Evolutionary conservation across 2,888 invertebrate genomes (phyloP).

Genomic region (Tridacna gigas): DNA sequence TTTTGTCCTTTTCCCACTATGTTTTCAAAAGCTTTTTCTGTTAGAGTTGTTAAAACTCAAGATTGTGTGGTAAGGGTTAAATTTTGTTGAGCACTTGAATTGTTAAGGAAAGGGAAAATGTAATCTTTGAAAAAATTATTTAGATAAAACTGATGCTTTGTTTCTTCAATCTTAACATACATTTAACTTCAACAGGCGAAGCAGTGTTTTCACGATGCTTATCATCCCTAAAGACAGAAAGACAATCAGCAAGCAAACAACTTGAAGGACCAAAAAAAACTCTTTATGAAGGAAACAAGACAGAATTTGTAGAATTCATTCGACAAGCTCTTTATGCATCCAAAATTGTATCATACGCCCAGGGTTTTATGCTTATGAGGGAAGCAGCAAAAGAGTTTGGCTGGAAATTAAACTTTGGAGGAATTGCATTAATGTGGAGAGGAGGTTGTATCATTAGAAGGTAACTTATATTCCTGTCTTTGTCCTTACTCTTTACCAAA

Average conservation of each 20-base stretch:
- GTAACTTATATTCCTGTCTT: constrained; percentile 80
- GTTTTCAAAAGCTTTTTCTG: not conserved
- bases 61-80: not conserved
- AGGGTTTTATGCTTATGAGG: constrained; percentile 95
- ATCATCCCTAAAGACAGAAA: constrained; percentile 95
- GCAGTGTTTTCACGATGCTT: constrained; percentile 98
- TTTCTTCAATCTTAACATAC: too few species aligned
- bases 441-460: constrained; percentile 99
- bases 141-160: too few species aligned
- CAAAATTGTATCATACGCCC: constrained; percentile 99
- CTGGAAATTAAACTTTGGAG: constrained; percentile 98
- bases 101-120: too few species aligned
- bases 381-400: constrained; percentile 95
- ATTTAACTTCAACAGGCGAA: constrained; percentile 88
- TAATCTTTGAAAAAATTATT: too few species aligned
- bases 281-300: constrained; percentile 90
- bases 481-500: too few species aligned
- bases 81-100: not conserved
- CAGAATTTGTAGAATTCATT: constrained; percentile 93
- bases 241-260: constrained; percentile 91
- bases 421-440: constrained; percentile 99
- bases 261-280: constrained; percentile 88
- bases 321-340: constrained; percentile 97
- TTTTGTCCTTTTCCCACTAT: not conserved
- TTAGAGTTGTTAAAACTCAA: too few species aligned